Conservation (phyloP, 2,888 invertebrate genomes). For the Conops quadrifasciatus region DNA sequence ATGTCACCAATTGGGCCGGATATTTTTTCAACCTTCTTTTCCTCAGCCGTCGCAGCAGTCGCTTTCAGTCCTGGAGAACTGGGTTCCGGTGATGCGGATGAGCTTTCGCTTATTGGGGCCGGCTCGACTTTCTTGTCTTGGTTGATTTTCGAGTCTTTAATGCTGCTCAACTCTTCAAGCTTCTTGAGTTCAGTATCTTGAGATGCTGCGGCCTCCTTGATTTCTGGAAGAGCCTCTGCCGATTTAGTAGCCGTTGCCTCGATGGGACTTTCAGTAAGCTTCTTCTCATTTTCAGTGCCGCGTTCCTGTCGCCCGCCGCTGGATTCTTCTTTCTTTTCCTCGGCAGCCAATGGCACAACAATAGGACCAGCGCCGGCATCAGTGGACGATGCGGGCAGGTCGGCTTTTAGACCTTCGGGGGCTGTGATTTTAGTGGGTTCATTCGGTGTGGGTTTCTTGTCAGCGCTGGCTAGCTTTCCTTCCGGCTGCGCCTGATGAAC, state of each 20-base stretch:
- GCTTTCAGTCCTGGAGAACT: constrained; percentile 47
- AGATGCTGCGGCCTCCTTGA: constrained; percentile 35
- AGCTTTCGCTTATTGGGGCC: constrained; percentile 11
- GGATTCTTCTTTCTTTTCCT: constrained; percentile 44
- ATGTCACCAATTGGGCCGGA: constrained; percentile 36
- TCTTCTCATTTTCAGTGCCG: constrained; percentile 45
- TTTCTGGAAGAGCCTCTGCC: no score
- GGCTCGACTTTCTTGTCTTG: no score
- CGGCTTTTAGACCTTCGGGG: constrained; percentile 35
- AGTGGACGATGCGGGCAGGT: constrained; percentile 30
- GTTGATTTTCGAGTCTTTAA: background rate
- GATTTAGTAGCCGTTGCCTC: constrained; percentile 32
- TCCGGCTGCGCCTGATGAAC: constrained; percentile 40
- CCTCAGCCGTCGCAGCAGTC: constrained; percentile 32
- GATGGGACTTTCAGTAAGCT: constrained; percentile 40
- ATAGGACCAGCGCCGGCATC: constrained; percentile 29
- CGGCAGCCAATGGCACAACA: constrained; percentile 34
- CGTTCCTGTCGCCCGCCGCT: constrained; percentile 51
- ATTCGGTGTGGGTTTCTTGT: background rate
- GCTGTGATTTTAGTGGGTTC: background rate
- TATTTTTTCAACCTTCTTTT: constrained; percentile 36
- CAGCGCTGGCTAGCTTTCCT: constrained; percentile 43
- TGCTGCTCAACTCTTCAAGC: background rate
- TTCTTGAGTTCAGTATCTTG: constrained; percentile 16
- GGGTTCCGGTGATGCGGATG: constrained; percentile 40